Conservation (phyloP, 1,140 invertebrate genomes). For the Danaus plexippus region DNA sequence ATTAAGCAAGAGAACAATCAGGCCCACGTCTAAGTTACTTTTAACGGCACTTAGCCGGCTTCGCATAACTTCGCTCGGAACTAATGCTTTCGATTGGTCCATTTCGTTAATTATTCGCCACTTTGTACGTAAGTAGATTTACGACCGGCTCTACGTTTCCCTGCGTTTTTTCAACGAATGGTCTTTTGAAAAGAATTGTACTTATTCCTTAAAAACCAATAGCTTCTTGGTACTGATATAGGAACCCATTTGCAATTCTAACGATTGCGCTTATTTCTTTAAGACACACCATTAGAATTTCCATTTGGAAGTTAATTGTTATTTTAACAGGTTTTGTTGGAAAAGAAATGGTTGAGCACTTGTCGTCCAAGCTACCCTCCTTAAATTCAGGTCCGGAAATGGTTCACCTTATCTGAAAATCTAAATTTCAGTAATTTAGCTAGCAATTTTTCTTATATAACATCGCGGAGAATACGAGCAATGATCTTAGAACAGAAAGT, state of each 20-base stretch:
- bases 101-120: conserved; percentile 71
- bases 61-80: conserved; percentile 65
- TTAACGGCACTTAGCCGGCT: conserved; percentile 65
- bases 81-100: conserved; percentile 69
- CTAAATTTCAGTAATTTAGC: conserved; percentile 26
- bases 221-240: conserved; percentile 13
- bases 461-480: conserved; percentile 31
- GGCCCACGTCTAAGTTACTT: conserved; percentile 68
- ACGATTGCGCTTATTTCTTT: conserved; percentile 6
- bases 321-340: conserved; percentile 7
- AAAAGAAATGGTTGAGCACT: too few relatives aligned
- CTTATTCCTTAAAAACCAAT: conserved; percentile 19
- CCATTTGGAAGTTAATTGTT: conserved; percentile 2
- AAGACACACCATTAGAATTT: not conserved
- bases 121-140: conserved; percentile 71
- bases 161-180: conserved; percentile 41
- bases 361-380: too few relatives aligned
- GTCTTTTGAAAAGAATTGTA: conserved; percentile 15
- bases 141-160: conserved; percentile 51
- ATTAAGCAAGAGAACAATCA: conserved; percentile 67
- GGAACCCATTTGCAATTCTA: conserved; percentile 17
- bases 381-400: not conserved
- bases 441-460: conserved; percentile 41
- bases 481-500: conserved; percentile 51
- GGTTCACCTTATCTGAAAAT: conserved; percentile 1